Base-by-base conservation (phyloP, 2,888 invertebrate genomes). In the Drosophila nr. perissopoda region DNA sequence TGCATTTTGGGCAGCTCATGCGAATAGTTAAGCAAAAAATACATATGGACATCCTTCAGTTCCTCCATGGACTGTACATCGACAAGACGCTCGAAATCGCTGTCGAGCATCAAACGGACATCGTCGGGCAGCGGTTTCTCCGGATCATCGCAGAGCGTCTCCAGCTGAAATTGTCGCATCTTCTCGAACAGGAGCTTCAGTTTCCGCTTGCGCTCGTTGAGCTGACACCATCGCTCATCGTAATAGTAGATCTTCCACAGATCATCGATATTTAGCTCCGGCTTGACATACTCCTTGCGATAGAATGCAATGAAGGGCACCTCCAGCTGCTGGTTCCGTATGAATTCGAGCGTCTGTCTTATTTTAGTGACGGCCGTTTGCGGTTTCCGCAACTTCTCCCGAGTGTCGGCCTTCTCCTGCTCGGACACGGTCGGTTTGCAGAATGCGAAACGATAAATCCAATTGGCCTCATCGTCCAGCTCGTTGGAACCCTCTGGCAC, bases 281-380 rank as follows among this genome's bases (percentile, higher is more conserved):
- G 98, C 88, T 97, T 96, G 0, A 99, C 98, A 87, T 98, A 98
- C 92, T 99, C 99, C 93, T 99, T 99, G 33, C 99, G 95, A 92
- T 99, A 99, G 93, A 99, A 99, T 0, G 98, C 98, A 86, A 99
- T 99, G 93, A 99, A 99, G 0, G 99, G 99, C 49, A 99, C 99
- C 94, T 99, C 99, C 79, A 98, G 94, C 56, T 97, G 96, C 90
- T 99, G 98, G 92, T 98, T 99, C 48, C 99, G 94, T 96, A 99
- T 99, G 91, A 99, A 99, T 90, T 99, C 98, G 29, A 99, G 93
- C 0, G 98, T 98, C 92, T 98, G 98, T 53, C 97, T 96, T 60
- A 99, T 99, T 94, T 99, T 99, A n/a, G 95, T 95, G 27, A 97
- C 94, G 0, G 97, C 95, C 73, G 94, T 94, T 92, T 95, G 78